Evolutionary conservation across 1,140 invertebrate species (phyloP).

Genomic region (Heliconius hermathena): DNA sequence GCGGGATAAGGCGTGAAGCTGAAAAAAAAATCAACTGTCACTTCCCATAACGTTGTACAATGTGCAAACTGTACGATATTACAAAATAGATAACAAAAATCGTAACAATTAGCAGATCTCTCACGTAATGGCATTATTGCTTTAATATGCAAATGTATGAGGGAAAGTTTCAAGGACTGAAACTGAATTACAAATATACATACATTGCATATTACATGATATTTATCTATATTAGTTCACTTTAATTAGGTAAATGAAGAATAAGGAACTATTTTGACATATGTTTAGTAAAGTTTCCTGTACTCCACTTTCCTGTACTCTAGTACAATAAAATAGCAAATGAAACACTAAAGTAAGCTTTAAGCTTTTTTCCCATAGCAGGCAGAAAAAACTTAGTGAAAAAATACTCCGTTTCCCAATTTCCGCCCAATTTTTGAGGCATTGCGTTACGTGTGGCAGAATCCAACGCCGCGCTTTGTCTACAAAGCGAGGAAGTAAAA

Average conservation of each 20-base stretch:
- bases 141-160: background rate
- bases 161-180: slow-evolving; percentile 14
- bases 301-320: too few relatives aligned
- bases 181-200: slow-evolving; percentile 6
- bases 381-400: too few relatives aligned
- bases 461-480: too few relatives aligned
- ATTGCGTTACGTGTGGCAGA: too few relatives aligned
- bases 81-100: slow-evolving; percentile 3
- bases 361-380: too few relatives aligned
- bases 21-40: background rate
- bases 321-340: background rate
- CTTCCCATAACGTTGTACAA: background rate
- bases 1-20: background rate
- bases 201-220: background rate
- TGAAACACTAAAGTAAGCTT: too few relatives aligned
- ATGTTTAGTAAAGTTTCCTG: background rate
- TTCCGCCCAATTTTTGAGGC: too few relatives aligned
- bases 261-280: background rate
- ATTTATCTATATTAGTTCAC: background rate
- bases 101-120: slow-evolving; percentile 8
- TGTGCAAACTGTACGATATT: background rate
- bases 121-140: background rate
- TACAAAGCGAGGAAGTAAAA: too few relatives aligned
- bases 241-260: background rate
- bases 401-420: too few relatives aligned